A percentile compares a stretch with the other conserved stretches of the same genome.
Conservation (phyloP, 2,113 vertebrate genomes). For the Andinoacara biseriatus region DNA sequence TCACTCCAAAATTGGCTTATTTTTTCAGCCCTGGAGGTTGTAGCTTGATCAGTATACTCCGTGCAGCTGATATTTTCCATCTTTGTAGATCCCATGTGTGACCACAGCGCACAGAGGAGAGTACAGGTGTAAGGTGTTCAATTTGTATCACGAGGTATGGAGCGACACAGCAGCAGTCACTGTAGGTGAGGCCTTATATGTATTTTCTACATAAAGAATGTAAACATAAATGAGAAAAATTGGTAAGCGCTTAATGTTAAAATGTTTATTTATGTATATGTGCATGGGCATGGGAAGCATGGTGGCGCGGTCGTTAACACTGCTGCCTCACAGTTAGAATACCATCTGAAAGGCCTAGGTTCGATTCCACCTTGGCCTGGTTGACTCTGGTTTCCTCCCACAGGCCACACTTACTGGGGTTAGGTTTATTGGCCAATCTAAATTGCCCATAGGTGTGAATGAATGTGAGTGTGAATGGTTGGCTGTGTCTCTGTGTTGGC, state of each 20-base stretch:
- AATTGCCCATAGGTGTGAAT: too few relatives aligned
- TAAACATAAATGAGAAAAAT: background rate
- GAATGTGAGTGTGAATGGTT: too few relatives aligned
- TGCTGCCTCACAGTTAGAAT: too few relatives aligned
- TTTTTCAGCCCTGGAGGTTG: background rate
- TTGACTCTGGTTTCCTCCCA: too few relatives aligned
- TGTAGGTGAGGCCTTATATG: slow-evolving; percentile 75
- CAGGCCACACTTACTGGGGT: too few relatives aligned
- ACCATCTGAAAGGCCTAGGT: too few relatives aligned
- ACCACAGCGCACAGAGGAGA: slow-evolving; percentile 84
- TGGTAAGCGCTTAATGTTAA: background rate
- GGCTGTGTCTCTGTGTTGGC: too few relatives aligned
- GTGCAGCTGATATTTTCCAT: background rate
- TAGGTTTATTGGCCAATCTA: too few relatives aligned
- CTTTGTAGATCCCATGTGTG: slow-evolving; percentile 76
- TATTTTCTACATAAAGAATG: background rate
- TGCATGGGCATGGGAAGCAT: too few relatives aligned
- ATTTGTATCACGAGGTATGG: slow-evolving; percentile 84
- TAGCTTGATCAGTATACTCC: background rate
- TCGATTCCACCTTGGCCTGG: too few relatives aligned
- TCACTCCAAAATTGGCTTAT: too few relatives aligned
- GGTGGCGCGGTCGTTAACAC: too few relatives aligned
- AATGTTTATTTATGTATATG: background rate
- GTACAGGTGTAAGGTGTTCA: slow-evolving; percentile 84
- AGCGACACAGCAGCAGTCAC: slow-evolving; percentile 76